These are phyloP conservation scores for Pseudanteris insignis DNA, from an alignment of 2,888 invertebrate genomes.

Conservation along the genomic window DNA sequence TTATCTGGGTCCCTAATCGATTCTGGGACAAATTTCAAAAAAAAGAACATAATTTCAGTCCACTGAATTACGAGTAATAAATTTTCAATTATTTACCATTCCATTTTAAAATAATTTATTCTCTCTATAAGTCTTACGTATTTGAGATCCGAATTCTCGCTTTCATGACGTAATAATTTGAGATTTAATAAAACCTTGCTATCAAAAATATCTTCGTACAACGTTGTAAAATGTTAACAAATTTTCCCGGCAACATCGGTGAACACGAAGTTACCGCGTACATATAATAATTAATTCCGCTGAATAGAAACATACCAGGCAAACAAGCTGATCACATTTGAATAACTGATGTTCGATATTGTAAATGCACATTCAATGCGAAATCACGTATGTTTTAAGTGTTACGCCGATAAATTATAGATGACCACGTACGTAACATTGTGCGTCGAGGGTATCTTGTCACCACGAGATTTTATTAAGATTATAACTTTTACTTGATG, in stretches of 20 bases:
- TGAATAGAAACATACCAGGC: constrained; percentile 13
- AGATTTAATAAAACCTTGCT: too few species aligned
- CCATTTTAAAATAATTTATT: too few species aligned
- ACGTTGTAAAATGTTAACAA: too few species aligned
- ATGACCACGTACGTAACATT: constrained; percentile 19
- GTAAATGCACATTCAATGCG: constrained; percentile 15
- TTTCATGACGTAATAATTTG: too few species aligned
- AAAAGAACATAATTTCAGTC: too few species aligned
- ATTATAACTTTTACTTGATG: constrained; percentile 18
- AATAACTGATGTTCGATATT: constrained; percentile 24
- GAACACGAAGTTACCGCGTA: background rate
- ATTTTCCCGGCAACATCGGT: background rate
- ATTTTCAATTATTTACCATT: too few species aligned
- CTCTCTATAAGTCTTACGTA: too few species aligned
- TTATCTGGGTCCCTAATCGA: too few species aligned
- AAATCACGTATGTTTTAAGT: constrained; percentile 26
- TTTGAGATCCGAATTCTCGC: too few species aligned
- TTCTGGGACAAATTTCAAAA: too few species aligned
- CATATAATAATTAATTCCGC: constrained; percentile 17
- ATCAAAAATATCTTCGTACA: too few species aligned
- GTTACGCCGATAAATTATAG: constrained; percentile 24
- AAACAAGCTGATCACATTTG: constrained; percentile 20
- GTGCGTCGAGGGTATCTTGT: constrained; percentile 11
- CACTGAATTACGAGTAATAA: too few species aligned
- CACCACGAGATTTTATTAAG: background rate